These are phyloP conservation scores for Myrmecobius fasciatus DNA, from an alignment of 2,113 vertebrate species.

Conservation along the genomic window DNA sequence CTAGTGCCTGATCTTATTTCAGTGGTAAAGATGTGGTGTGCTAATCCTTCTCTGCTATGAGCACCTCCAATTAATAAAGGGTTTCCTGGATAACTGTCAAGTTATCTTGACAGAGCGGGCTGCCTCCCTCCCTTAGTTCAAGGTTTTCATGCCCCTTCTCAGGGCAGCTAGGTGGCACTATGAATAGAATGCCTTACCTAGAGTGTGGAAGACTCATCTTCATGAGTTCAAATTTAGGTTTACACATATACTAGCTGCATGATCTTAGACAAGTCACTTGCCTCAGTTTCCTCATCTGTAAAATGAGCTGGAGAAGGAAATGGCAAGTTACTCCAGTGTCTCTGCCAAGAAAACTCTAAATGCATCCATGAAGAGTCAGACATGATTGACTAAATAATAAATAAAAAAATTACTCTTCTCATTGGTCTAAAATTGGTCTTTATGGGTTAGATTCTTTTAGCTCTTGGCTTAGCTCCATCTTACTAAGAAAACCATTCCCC, in stretches of 20 bases:
- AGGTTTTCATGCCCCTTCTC: background rate
- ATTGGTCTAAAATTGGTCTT: background rate
- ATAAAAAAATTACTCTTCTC: background rate
- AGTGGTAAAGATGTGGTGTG: background rate
- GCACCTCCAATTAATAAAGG: background rate
- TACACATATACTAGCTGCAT: background rate
- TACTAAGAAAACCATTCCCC: background rate
- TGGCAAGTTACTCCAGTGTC: background rate
- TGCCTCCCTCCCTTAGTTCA: background rate
- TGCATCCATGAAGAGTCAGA: background rate
- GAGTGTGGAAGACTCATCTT: background rate
- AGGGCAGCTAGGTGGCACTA: background rate
- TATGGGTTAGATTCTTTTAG: background rate
- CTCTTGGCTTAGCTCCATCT: background rate
- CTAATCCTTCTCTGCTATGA: background rate
- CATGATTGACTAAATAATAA: background rate
- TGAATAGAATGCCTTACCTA: background rate
- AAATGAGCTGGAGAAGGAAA: background rate
- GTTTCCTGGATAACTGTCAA: background rate
- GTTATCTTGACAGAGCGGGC: background rate
- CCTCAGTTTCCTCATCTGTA: background rate
- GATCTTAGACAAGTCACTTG: background rate
- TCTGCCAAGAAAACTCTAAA: background rate
- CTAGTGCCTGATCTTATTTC: background rate
- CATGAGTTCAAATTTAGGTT: background rate